Evolutionary conservation across 1,140 invertebrate genomes (phyloP).

Genomic region (Formica selysi): DNA sequence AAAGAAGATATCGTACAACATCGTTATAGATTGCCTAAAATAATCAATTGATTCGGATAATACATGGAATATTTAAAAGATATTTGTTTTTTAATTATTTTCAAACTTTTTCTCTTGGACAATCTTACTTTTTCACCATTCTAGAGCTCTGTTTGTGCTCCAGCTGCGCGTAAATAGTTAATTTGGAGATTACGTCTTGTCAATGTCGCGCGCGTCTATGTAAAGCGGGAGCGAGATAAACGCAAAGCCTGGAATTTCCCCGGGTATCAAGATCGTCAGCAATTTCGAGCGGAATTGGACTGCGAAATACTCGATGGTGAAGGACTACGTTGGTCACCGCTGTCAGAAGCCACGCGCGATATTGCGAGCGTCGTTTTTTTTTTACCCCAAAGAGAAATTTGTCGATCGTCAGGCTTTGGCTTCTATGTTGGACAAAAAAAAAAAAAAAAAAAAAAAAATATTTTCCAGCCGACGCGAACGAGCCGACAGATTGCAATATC

Average conservation of each 20-base stretch:
- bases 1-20: background rate
- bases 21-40: background rate
- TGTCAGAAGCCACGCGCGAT: conserved; percentile 45
- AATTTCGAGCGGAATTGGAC: conserved; percentile 42
- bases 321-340: conserved; percentile 9
- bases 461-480: conserved; percentile 16
- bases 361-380: conserved; percentile 38
- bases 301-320: conserved; percentile 36
- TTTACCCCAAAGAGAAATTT: conserved; percentile 40
- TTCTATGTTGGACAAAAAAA: conserved; percentile 12
- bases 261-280: conserved; percentile 52
- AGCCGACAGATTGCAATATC: conserved; percentile 53
- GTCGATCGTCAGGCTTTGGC: conserved; percentile 34
- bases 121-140: background rate
- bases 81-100: background rate
- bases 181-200: conserved; percentile 33
- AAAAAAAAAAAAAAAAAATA: conserved; percentile 27
- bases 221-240: conserved; percentile 11
- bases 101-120: background rate
- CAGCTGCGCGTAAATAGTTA: conserved; percentile 8
- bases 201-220: background rate
- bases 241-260: background rate
- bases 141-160: background rate
- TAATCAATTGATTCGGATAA: background rate
- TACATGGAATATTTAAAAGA: background rate